Evolutionary conservation across 2,797 vertebrate species (phyloP), one percentile per base, ranked within the genome.

Genomic region (Champsocephalus esox): DNA sequence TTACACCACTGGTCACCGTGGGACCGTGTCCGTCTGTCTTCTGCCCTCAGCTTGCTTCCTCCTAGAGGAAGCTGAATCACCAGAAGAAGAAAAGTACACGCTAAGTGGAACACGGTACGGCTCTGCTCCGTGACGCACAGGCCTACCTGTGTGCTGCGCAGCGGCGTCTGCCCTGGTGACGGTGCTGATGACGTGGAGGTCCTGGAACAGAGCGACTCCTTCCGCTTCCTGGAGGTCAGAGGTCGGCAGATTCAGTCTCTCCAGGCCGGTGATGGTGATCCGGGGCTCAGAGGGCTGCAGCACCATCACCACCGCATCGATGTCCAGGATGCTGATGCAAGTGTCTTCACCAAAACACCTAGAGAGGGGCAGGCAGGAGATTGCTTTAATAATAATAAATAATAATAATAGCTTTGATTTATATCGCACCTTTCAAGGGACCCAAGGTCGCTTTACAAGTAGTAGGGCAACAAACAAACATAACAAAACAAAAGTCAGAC

Each of bases 301-400:
- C 79, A 99, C 97, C 95, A 98, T 96, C 89, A 99, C 96, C 77
- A 96, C 96, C 0, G 97, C 96, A 0, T 97, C 96, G 9, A 98
- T 92, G 76, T 97, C 96, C 1, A 97, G 97, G 89, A 99, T 96
- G 71, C 90, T 96, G 89, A 99, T 96, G 64, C 98, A 99, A 43
- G 96, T 96, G 78, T 99, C 98, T 91, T 99, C 98, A 73, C 97
- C 97, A 50, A 99, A 99, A 94, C 98, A 99, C 92, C 98, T 99
- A 89, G 12, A 69, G 8, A 61, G 34, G 43, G 13, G 10, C 34
- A 50, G 28, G 62, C 57, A 7, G 13, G 11, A 59, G 13, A 34
- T 4, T 17, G 61, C 49, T 13, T 12, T 28, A 5, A 21, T 21
- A 21, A 21, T 21, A 21, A 21, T 21, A 21, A 21, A 21, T 21